phyloP scores from a whole-genome alignment of 1,140 invertebrate species.

The Drosophila sp. region DNA sequence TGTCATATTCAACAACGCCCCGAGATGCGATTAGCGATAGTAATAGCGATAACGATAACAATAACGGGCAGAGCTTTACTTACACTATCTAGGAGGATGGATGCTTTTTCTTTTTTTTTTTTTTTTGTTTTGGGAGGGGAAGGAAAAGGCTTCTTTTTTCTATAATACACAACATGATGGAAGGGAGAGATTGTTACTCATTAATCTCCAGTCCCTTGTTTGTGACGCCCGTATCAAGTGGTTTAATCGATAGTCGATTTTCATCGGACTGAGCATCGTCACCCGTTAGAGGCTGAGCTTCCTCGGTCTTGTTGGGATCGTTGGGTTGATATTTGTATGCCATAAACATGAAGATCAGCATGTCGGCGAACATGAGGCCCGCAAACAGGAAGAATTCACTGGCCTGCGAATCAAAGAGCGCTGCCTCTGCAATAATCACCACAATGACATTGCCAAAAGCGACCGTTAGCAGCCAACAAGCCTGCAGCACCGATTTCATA shows the following conservation, averaged over 20 bases:
- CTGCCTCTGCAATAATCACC: conserved; percentile 89
- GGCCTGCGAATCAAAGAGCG: conserved; percentile 84
- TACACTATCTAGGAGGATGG: conserved; percentile 53
- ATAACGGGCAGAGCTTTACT: conserved; percentile 28
- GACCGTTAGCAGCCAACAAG: conserved; percentile 94
- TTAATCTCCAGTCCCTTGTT: conserved; percentile 62
- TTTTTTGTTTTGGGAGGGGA: not conserved
- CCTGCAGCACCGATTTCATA: conserved; percentile 97
- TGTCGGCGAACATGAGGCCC: conserved; percentile 92
- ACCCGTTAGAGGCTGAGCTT: conserved; percentile 54
- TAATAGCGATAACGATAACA: no score
- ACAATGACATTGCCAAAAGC: conserved; percentile 97
- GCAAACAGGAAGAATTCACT: conserved; percentile 96
- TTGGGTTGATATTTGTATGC: conserved; percentile 88
- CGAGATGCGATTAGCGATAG: not conserved
- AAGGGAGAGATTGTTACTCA: conserved; percentile 31
- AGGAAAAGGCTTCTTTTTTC: conserved; percentile 9
- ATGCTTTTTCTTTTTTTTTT: no score
- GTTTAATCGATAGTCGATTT: conserved; percentile 28
- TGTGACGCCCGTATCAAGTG: conserved; percentile 57
- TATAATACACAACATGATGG: conserved; percentile 67
- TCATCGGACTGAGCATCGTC: not conserved
- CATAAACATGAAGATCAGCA: conserved; percentile 92
- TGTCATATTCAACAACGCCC: conserved; percentile 65
- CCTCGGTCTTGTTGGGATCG: conserved; percentile 53